Percentiles rank a stretch among this genome's conserved stretches.
phyloP scores from a whole-genome alignment of 2,797 vertebrate genomes.

The Esox lucius region DNA sequence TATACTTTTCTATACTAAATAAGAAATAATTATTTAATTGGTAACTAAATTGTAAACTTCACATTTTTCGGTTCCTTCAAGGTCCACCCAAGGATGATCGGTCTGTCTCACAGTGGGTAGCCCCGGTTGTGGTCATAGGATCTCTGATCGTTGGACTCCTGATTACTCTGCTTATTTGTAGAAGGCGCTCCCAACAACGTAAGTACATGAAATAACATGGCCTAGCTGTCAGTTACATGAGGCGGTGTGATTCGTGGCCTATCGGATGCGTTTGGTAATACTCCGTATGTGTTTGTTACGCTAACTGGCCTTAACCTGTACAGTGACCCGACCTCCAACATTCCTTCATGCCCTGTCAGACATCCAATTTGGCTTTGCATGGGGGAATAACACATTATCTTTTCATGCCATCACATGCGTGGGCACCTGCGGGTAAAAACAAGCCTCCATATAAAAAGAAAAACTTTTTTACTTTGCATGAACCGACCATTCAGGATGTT shows the following conservation, averaged over 20 bases:
- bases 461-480: too few relatives aligned
- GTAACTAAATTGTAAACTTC: too few relatives aligned
- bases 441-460: too few relatives aligned
- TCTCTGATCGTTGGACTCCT: conserved; percentile 60
- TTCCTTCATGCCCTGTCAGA: background rate
- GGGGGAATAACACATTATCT: background rate
- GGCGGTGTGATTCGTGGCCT: too few relatives aligned
- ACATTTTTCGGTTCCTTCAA: too few relatives aligned
- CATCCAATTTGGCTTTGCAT: background rate
- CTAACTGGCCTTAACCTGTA: background rate
- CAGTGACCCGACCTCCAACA: background rate
- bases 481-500: too few relatives aligned
- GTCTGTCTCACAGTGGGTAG: conserved; percentile 15
- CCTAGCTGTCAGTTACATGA: background rate
- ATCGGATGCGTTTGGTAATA: background rate
- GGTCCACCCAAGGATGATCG: background rate
- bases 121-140: conserved; percentile 65
- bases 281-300: background rate
- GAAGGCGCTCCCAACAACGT: conserved; percentile 21
- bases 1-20: too few relatives aligned
- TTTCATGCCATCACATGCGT: too few relatives aligned
- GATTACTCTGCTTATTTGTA: background rate
- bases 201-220: conserved; percentile 42
- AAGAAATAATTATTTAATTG: too few relatives aligned
- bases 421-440: too few relatives aligned